Percentiles rank a stretch among this genome's conserved stretches.
Conservation (phyloP, 2,888 invertebrate species). For the Pelosia muscerda region DNA sequence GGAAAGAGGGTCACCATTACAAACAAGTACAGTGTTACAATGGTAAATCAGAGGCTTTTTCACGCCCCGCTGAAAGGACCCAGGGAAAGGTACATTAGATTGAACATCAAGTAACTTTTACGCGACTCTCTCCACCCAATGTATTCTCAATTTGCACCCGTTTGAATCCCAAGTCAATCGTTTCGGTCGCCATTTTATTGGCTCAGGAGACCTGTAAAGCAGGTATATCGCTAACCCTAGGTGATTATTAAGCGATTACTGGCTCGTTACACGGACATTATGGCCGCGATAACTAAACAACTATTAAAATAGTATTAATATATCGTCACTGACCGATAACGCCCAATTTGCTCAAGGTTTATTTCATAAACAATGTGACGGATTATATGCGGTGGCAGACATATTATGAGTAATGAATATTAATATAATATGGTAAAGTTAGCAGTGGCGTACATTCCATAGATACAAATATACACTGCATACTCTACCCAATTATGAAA, state of each 20-base stretch:
- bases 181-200: conserved; percentile 55
- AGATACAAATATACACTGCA: too few species aligned
- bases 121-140: too few species aligned
- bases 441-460: too few species aligned
- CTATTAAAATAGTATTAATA: conserved; percentile 72
- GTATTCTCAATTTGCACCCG: too few species aligned
- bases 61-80: too few species aligned
- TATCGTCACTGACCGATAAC: conserved; percentile 62
- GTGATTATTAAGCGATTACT: conserved; percentile 73
- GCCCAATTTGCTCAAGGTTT: conserved; percentile 26
- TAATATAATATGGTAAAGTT: neutral
- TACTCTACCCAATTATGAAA: too few species aligned
- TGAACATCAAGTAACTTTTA: too few species aligned
- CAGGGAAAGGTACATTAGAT: too few species aligned
- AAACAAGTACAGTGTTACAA: too few species aligned
- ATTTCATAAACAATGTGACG: conserved; percentile 34
- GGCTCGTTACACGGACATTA: conserved; percentile 70
- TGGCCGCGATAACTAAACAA: conserved; percentile 51
- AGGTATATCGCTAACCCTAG: conserved; percentile 61
- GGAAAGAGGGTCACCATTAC: too few species aligned
- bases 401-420: conserved; percentile 1
- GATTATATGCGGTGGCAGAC: neutral
- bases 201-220: conserved; percentile 33
- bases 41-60: too few species aligned
- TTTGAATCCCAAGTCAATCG: neutral